Conservation (phyloP, 2,888 invertebrate genomes). For the Shargacucullia verbasci region DNA sequence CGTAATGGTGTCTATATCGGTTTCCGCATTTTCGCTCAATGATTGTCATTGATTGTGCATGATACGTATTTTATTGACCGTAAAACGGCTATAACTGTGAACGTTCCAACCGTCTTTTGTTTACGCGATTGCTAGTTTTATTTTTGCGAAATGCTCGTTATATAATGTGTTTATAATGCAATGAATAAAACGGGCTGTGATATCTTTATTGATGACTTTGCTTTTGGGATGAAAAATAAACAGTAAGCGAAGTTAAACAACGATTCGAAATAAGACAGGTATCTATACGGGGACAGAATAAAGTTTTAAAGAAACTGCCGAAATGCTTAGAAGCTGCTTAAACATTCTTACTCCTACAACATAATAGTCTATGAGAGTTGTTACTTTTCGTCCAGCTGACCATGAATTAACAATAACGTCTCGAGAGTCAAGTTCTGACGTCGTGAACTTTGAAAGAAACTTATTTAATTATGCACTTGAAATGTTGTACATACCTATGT, state of each 20-base stretch:
- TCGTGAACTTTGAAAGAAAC: constrained; percentile 24
- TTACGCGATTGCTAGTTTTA: constrained; percentile 61
- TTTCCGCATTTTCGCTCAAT: constrained; percentile 60
- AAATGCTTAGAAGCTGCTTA: not conserved
- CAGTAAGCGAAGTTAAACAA: constrained; percentile 10
- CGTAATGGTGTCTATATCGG: constrained; percentile 54
- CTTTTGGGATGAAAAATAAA: constrained; percentile 40
- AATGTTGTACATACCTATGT: too few species aligned
- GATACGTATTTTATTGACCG: constrained; percentile 65
- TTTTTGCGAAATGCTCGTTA: constrained; percentile 57
- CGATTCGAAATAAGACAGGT: constrained; percentile 1
- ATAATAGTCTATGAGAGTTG: constrained; percentile 7
- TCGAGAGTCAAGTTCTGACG: constrained; percentile 14
- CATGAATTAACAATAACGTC: constrained; percentile 31
- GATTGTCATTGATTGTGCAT: constrained; percentile 71
- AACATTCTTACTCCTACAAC: not conserved
- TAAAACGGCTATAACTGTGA: constrained; percentile 65
- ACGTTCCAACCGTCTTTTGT: constrained; percentile 61
- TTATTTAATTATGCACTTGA: too few species aligned
- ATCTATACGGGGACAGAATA: not conserved
- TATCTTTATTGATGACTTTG: constrained; percentile 45
- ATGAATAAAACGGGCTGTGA: constrained; percentile 36
- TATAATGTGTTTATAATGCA: constrained; percentile 49
- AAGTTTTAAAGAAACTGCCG: not conserved
- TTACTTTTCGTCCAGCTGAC: constrained; percentile 6